These are phyloP conservation scores for Melinaea marsaeus DNA, from an alignment of 2,888 invertebrate genomes.

Conservation along the genomic window DNA sequence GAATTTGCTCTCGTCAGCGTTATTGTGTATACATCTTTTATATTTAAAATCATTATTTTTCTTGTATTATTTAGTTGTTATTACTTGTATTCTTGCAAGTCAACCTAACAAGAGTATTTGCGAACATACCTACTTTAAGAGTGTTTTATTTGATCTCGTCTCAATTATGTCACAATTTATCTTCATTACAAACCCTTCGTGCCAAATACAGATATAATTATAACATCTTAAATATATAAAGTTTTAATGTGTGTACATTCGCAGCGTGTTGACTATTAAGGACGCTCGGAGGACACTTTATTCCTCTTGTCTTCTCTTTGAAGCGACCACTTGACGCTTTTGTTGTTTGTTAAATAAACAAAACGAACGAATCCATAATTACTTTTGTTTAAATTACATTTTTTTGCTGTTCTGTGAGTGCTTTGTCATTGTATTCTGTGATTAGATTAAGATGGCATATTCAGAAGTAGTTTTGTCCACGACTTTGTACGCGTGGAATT, in stretches of 20 bases:
- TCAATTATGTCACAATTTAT: constrained; percentile 51
- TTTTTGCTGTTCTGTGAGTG: constrained; percentile 36
- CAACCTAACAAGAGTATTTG: too few species aligned
- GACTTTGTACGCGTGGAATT: too few species aligned
- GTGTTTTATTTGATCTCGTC: constrained; percentile 35
- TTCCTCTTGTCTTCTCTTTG: constrained; percentile 54
- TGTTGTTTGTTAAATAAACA: constrained; percentile 68
- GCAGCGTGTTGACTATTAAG: constrained; percentile 53
- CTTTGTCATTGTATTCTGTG: constrained; percentile 23
- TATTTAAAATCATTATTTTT: constrained; percentile 13
- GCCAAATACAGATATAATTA: constrained; percentile 42
- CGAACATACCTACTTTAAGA: too few species aligned
- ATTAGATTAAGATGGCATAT: too few species aligned
- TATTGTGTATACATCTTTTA: constrained; percentile 25
- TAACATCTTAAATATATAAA: constrained; percentile 62
- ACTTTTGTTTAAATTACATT: constrained; percentile 45
- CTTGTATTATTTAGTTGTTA: too few species aligned
- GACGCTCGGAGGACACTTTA: constrained; percentile 61
- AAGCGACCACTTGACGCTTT: constrained; percentile 58
- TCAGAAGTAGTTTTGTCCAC: too few species aligned
- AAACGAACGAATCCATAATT: constrained; percentile 60
- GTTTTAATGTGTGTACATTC: constrained; percentile 73
- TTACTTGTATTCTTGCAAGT: neutral
- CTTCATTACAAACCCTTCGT: constrained; percentile 40
- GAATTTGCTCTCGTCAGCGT: constrained; percentile 24